Evolutionary conservation across 2,888 invertebrate species (phyloP).

Genomic region (Drosophila paracracens): DNA sequence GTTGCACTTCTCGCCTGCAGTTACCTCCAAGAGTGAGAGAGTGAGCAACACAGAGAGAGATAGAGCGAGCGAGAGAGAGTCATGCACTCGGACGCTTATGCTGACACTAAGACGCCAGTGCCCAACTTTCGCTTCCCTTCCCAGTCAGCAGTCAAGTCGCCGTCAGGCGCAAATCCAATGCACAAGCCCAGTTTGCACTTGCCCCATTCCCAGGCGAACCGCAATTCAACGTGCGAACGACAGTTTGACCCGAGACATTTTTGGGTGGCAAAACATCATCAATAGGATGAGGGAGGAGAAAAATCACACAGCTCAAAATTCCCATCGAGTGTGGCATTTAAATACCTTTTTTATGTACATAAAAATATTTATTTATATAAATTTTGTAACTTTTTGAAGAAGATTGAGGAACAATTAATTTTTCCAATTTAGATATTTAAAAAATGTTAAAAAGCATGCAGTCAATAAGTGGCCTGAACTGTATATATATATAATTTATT

Average conservation of each 20-base stretch:
- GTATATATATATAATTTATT: background rate
- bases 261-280: conserved; percentile 66
- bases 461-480: background rate
- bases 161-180: conserved; percentile 73
- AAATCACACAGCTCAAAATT: conserved; percentile 3
- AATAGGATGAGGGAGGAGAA: conserved; percentile 17
- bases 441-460: background rate
- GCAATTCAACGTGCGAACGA: conserved; percentile 79
- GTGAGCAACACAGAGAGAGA: background rate
- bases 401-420: background rate
- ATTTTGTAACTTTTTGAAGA: background rate
- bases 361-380: background rate
- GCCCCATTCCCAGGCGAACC: conserved; percentile 48
- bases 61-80: conserved; percentile 5
- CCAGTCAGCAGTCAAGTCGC: conserved; percentile 32
- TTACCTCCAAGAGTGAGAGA: conserved; percentile 6
- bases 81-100: conserved; percentile 60
- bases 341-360: background rate
- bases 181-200: conserved; percentile 47
- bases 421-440: background rate
- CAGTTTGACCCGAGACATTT: conserved; percentile 75
- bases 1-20: conserved; percentile 63
- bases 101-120: conserved; percentile 79
- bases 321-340: background rate
- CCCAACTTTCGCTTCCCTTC: conserved; percentile 1